A percentile compares a stretch with the other conserved stretches of the same genome.
phyloP scores from a whole-genome alignment of 92 coral and sea anemone species.

The Phenganax subtilis region DNA sequence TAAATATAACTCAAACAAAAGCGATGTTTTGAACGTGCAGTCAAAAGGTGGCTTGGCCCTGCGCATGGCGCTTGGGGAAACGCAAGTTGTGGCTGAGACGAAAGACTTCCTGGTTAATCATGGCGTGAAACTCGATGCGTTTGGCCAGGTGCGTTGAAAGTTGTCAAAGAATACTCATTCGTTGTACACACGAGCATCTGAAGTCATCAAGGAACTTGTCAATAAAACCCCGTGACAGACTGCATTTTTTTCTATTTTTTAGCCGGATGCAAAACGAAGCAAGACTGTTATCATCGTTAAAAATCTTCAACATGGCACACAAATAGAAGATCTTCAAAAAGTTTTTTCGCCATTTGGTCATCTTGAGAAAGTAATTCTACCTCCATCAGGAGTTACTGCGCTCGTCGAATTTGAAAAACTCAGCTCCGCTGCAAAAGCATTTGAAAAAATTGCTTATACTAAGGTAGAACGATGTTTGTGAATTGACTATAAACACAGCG shows the following conservation, averaged over 20 bases:
- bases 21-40: constrained; percentile 76
- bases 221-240: not conserved
- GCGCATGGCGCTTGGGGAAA: constrained; percentile 97
- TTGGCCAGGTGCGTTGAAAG: constrained; percentile 76
- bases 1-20: constrained; percentile 79
- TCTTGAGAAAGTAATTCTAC: constrained; percentile 71
- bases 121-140: constrained; percentile 91
- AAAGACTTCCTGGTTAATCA: constrained; percentile 73
- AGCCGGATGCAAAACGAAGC: constrained; percentile 86
- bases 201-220: not conserved
- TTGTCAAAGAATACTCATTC: not conserved
- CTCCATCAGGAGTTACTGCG: constrained; percentile 91
- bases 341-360: constrained; percentile 80
- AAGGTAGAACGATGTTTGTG: constrained; percentile 50
- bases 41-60: constrained; percentile 88
- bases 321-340: constrained; percentile 63
- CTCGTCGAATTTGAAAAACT: constrained; percentile 77
- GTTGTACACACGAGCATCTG: too few relatives aligned
- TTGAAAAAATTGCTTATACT: constrained; percentile 86
- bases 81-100: constrained; percentile 97
- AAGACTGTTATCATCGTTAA: constrained; percentile 85
- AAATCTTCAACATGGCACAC: constrained; percentile 83
- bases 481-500: too few relatives aligned
- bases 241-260: not conserved
- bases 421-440: constrained; percentile 83